These are phyloP conservation scores for Tiliacea citrago DNA, from an alignment of 2,888 invertebrate genomes.

Conservation along the genomic window DNA sequence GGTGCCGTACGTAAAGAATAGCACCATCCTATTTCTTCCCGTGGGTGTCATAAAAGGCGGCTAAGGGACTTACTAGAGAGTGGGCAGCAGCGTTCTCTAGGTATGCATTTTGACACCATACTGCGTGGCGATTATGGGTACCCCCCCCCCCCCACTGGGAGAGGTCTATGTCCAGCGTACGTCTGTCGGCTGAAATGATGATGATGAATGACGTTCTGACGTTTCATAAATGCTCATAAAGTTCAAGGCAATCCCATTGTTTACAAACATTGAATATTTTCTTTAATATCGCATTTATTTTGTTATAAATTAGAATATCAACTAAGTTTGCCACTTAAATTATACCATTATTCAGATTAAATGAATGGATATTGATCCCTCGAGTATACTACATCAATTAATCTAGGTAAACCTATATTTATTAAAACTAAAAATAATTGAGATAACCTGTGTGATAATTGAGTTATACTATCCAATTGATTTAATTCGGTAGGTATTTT, in stretches of 20 bases:
- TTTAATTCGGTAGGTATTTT: constrained; percentile 22
- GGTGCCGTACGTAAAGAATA: too few relatives aligned
- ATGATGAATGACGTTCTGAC: too few relatives aligned
- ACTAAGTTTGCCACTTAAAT: background rate
- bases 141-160: too few relatives aligned
- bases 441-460: constrained; percentile 10
- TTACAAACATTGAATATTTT: background rate
- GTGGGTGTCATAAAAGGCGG: too few relatives aligned
- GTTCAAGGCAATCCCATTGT: background rate
- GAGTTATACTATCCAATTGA: constrained; percentile 1
- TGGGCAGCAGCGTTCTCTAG: too few relatives aligned
- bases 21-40: too few relatives aligned
- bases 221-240: too few relatives aligned
- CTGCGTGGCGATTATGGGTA: too few relatives aligned
- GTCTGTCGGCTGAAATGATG: too few relatives aligned
- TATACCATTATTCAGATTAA: background rate
- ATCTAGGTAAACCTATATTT: background rate
- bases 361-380: background rate
- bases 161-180: too few relatives aligned
- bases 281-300: background rate
- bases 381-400: background rate
- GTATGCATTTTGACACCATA: too few relatives aligned
- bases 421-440: constrained; percentile 21
- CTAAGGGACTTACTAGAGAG: too few relatives aligned
- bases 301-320: background rate